Percentiles rank a stretch among this genome's conserved stretches.
Conservation (phyloP, 2,113 vertebrate genomes). For the Rousettus leschenaultii region DNA sequence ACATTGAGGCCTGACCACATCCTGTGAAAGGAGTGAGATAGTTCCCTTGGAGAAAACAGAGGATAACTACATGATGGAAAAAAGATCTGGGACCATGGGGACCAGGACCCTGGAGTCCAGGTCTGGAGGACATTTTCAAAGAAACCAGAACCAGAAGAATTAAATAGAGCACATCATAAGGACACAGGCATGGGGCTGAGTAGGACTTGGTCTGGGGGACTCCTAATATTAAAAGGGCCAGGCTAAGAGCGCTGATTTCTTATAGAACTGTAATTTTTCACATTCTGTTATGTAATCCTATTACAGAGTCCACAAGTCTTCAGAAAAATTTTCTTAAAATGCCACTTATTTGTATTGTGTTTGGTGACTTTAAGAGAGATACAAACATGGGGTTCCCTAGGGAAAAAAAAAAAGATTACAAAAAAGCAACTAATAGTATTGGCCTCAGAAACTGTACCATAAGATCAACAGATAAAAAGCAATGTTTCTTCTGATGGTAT, state of each 20-base stretch:
- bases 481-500: neutral
- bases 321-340: neutral
- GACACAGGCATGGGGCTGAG: neutral
- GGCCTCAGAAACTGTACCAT: neutral
- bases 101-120: neutral
- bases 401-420: neutral
- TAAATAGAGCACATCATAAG: neutral
- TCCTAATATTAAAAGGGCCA: neutral
- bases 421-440: conserved; percentile 14
- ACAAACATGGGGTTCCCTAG: neutral
- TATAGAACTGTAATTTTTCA: neutral
- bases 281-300: neutral
- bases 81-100: neutral
- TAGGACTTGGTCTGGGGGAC: neutral
- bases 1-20: neutral
- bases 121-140: neutral
- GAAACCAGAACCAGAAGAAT: neutral
- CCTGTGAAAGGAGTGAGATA: neutral
- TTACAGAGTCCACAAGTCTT: neutral
- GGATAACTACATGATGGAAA: neutral
- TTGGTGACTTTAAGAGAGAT: neutral
- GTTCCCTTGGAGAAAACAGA: neutral
- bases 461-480: neutral
- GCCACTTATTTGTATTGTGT: neutral
- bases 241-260: neutral